Conservation (phyloP, 2,797 vertebrate species). For the Tamandua tetradactyla region DNA sequence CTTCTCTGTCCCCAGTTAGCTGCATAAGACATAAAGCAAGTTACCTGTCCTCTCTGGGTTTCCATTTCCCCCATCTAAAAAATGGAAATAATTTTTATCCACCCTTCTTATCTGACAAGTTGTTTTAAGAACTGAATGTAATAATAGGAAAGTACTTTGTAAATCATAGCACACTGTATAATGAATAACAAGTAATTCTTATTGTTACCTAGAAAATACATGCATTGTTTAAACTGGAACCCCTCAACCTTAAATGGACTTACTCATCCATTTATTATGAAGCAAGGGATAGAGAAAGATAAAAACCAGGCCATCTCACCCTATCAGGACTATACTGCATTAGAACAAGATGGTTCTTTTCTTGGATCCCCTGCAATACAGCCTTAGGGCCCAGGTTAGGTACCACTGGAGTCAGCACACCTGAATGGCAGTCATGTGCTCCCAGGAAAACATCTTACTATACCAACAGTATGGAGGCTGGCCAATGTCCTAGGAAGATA, state of each 20-base stretch:
- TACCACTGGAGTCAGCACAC: not conserved
- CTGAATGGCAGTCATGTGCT: not conserved
- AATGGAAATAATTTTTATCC: not conserved
- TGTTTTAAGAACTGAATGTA: slow-evolving; percentile 53
- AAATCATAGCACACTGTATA: not conserved
- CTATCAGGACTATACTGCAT: not conserved
- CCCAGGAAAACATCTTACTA: not conserved
- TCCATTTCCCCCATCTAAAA: not conserved
- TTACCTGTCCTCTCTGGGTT: not conserved
- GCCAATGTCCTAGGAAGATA: not conserved
- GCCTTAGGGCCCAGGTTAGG: not conserved
- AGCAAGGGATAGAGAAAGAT: not conserved
- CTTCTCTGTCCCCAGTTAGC: not conserved
- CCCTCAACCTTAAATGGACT: not conserved
- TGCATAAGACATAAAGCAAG: not conserved
- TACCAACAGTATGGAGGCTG: not conserved
- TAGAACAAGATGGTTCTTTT: slow-evolving; percentile 28
- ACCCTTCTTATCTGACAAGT: not conserved
- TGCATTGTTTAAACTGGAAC: not conserved
- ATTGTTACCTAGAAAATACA: slow-evolving; percentile 28
- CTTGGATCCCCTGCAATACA: not conserved
- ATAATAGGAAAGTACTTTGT: not conserved
- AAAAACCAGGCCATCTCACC: not conserved
- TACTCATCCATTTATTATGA: not conserved
- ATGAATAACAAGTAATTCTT: slow-evolving; percentile 21